A percentile compares a stretch with the other conserved stretches of the same genome.
phyloP scores from a whole-genome alignment of 2,888 invertebrate genomes.

The Lapara coniferarum region DNA sequence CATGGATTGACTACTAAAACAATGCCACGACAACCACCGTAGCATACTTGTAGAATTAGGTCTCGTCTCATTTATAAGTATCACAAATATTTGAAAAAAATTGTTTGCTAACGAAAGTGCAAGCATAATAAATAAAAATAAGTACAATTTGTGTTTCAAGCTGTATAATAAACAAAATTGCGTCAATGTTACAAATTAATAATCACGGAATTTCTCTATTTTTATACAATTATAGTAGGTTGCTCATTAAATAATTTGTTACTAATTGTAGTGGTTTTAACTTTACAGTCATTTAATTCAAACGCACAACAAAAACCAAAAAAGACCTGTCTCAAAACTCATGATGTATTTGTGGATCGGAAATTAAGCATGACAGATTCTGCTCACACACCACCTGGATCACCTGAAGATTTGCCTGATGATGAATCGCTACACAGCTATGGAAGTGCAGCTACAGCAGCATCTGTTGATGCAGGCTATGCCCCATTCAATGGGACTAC shows the following conservation, averaged over 20 bases:
- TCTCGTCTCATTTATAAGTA: not conserved
- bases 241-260: not conserved
- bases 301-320: conserved; percentile 67
- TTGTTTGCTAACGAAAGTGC: no score
- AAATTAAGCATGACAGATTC: conserved; percentile 74
- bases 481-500: conserved; percentile 90
- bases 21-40: conserved; percentile 39
- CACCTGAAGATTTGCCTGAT: conserved; percentile 86
- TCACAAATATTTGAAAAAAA: no score
- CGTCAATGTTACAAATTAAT: no score
- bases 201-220: not conserved
- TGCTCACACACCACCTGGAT: conserved; percentile 85
- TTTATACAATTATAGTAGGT: not conserved
- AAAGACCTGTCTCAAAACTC: conserved; percentile 69
- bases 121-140: no score
- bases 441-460: conserved; percentile 90
- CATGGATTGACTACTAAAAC: conserved; percentile 52
- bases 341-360: conserved; percentile 63
- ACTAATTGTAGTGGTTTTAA: not conserved
- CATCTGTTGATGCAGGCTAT: conserved; percentile 92
- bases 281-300: conserved; percentile 76
- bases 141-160: no score
- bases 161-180: no score
- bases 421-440: conserved; percentile 92
- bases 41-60: not conserved